phyloP scores from a whole-genome alignment of 2,113 vertebrate genomes.

The Nycticryphes semicollaris region DNA sequence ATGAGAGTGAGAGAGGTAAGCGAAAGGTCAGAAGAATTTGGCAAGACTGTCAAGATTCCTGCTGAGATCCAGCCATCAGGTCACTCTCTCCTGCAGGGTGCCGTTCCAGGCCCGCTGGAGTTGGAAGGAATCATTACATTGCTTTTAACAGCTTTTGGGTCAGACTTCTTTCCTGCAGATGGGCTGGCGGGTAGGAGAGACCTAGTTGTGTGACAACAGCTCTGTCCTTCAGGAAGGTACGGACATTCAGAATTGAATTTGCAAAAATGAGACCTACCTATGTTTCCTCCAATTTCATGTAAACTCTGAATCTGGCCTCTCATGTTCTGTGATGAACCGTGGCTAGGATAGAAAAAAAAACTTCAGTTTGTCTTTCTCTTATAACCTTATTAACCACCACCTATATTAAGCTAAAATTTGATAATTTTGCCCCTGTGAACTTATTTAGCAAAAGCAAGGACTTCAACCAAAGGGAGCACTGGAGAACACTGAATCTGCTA shows the following conservation, averaged over 20 bases:
- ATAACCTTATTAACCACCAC: neutral
- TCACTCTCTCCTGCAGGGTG: neutral
- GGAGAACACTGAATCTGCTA: neutral
- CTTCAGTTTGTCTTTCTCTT: neutral
- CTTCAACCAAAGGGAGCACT: neutral
- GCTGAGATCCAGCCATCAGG: neutral
- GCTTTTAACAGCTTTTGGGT: neutral
- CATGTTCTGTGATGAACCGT: constrained; percentile 52
- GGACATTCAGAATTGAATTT: neutral
- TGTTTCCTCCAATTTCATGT: constrained; percentile 90
- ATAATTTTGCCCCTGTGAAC: neutral
- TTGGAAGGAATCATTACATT: neutral
- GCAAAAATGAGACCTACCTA: constrained; percentile 75
- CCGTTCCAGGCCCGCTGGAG: neutral
- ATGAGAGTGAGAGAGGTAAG: neutral
- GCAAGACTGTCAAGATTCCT: neutral
- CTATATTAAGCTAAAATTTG: neutral
- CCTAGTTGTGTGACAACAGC: neutral
- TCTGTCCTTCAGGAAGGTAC: neutral
- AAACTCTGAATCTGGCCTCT: constrained; percentile 81
- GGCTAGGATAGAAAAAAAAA: constrained; percentile 48
- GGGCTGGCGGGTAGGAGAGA: neutral
- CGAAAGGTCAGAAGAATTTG: neutral
- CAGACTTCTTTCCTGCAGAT: neutral
- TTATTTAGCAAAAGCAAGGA: neutral